These are phyloP conservation scores for Hanleya hanleyi DNA, from an alignment of 2,888 invertebrate genomes.

Conservation along the genomic window DNA sequence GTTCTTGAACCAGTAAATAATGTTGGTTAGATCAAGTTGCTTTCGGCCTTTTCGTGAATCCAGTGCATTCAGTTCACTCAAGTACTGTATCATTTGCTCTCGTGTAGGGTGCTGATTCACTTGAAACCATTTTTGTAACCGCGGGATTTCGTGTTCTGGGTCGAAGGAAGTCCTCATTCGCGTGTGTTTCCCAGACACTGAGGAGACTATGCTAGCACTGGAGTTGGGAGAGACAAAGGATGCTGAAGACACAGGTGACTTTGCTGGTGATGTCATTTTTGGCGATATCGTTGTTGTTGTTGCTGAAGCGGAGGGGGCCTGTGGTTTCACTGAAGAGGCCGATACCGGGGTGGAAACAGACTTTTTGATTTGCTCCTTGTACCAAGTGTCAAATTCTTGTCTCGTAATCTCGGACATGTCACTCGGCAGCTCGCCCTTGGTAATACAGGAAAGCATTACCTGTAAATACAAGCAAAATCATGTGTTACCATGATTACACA, in stretches of 20 bases:
- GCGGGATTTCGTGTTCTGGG: slow-evolving; percentile 95
- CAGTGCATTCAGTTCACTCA: slow-evolving; percentile 92
- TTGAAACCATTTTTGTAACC: slow-evolving; percentile 96
- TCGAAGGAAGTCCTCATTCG: slow-evolving; percentile 98
- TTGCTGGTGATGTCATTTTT: slow-evolving; percentile 39
- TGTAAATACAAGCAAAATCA: slow-evolving; percentile 44
- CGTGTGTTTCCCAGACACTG: slow-evolving; percentile 40
- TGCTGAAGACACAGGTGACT: slow-evolving; percentile 7
- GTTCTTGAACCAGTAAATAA: slow-evolving; percentile 92
- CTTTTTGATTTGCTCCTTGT: slow-evolving; percentile 75
- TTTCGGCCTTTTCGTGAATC: slow-evolving; percentile 90
- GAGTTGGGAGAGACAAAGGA: neutral
- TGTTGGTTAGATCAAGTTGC: slow-evolving; percentile 95
- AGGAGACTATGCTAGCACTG: neutral
- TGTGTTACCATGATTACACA: neutral
- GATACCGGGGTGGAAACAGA: neutral
- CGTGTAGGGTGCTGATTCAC: slow-evolving; percentile 98
- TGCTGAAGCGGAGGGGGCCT: slow-evolving; percentile 12
- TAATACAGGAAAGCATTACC: slow-evolving; percentile 82
- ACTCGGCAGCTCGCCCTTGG: slow-evolving; percentile 81
- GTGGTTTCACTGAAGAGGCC: neutral
- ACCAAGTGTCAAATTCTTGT: slow-evolving; percentile 94
- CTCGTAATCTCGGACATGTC: slow-evolving; percentile 86
- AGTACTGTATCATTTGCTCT: slow-evolving; percentile 96
- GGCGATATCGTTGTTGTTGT: slow-evolving; percentile 26